Evolutionary conservation across 2,888 invertebrate genomes (phyloP).

Genomic region (Drosophila nr. perissopoda): DNA sequence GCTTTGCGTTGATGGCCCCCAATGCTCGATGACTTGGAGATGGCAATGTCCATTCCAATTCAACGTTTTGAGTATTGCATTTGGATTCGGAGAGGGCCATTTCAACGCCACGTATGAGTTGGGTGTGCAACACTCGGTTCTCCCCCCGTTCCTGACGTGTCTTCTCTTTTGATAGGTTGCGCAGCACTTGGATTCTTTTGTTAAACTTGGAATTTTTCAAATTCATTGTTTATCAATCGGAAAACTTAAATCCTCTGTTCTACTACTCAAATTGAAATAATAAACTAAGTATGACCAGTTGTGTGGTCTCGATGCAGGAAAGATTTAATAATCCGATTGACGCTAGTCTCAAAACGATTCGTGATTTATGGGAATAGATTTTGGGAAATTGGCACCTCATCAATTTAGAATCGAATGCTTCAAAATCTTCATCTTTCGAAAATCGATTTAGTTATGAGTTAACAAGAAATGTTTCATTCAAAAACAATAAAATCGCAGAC

Average conservation of each 20-base stretch:
- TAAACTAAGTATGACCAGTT: conserved; percentile 23
- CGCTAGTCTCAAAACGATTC: conserved; percentile 52
- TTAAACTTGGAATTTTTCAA: conserved; percentile 82
- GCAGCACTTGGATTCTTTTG: conserved; percentile 80
- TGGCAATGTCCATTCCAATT: conserved; percentile 44
- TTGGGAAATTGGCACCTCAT: background rate
- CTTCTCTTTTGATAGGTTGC: conserved; percentile 77
- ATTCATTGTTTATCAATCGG: conserved; percentile 69
- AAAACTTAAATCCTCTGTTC: conserved; percentile 36
- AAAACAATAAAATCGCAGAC: background rate
- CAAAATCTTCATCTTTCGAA: background rate
- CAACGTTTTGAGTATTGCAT: conserved; percentile 14
- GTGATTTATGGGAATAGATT: background rate
- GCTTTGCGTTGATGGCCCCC: conserved; percentile 14
- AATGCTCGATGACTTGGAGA: conserved; percentile 5
- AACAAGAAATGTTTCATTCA: background rate
- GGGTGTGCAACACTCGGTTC: conserved; percentile 1
- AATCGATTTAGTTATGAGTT: background rate
- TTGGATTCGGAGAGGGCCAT: conserved; percentile 59
- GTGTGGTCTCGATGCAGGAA: background rate
- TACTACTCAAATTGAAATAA: conserved; percentile 39
- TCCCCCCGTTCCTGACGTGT: conserved; percentile 64
- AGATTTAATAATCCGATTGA: conserved; percentile 44
- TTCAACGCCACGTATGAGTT: conserved; percentile 46
- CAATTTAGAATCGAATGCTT: background rate